phyloP scores from a whole-genome alignment of 2,797 vertebrate genomes.

The Eleutherodactylus coqui region DNA sequence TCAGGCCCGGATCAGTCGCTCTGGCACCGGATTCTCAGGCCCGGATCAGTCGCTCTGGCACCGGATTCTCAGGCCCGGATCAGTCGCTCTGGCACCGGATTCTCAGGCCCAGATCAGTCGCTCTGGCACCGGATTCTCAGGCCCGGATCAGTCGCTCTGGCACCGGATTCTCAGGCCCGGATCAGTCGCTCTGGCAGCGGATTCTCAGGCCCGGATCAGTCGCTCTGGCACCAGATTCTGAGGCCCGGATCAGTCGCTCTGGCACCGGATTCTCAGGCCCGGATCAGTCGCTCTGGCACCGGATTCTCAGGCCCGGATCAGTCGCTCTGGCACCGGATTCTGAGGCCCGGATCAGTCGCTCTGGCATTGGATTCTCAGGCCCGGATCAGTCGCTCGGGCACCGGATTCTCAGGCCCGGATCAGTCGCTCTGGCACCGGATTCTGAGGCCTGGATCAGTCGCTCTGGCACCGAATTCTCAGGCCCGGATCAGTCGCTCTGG shows the following conservation, averaged over 20 bases:
- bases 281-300: conserved; percentile 32
- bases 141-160: conserved; percentile 17
- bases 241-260: not conserved
- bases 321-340: conserved; percentile 33
- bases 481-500: conserved; percentile 17
- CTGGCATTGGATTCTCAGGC: conserved; percentile 30
- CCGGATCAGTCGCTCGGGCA: conserved; percentile 24
- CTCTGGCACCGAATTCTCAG: conserved; percentile 31
- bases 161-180: conserved; percentile 11
- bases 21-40: conserved; percentile 31
- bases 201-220: conserved; percentile 2
- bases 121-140: conserved; percentile 32
- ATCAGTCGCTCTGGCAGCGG: conserved; percentile 31
- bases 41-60: conserved; percentile 26
- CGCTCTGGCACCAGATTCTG: conserved; percentile 36
- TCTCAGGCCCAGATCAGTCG: conserved; percentile 13
- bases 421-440: conserved; percentile 27
- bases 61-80: conserved; percentile 2
- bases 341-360: not conserved
- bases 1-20: not conserved
- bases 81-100: conserved; percentile 27
- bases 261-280: conserved; percentile 26
- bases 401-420: conserved; percentile 2
- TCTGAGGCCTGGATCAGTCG: conserved; percentile 6
- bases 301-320: not conserved